Evolutionary conservation across 1,140 invertebrate species (phyloP), one percentile per base, ranked within the genome.

Genomic region (Papilio dardanus): DNA sequence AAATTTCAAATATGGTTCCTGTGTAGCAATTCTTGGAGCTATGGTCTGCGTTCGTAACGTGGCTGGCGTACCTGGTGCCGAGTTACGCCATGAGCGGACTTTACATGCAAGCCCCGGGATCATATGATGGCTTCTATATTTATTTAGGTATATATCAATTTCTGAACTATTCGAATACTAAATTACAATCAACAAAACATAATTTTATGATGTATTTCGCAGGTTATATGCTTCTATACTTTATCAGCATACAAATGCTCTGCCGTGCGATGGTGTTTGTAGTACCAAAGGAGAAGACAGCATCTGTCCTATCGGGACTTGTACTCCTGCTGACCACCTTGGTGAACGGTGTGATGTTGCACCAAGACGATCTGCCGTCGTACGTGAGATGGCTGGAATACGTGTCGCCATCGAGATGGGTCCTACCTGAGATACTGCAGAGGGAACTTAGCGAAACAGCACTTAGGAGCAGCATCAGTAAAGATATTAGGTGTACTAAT

Each of bases 21-120:
- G 16, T 65, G 86, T 79, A 93, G 90, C 88, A 92, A 92, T 92
- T 91, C 40, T 42, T 92, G 54, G 88, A 90, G 77, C 8, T 91
- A 33, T 90, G 95, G 79, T 95, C 96, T 7, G 95, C 96, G 68
- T 92, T 92, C 77, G 95, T 95, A 69, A 95, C 97, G 5, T 98
- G 97, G 94, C 80, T 98, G 71, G 96, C 97, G 0, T 98, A 97
- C 86, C 86, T 98, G 24, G 95, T 98, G 31, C 98, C 98, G 19
- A 97, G 97, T 14, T 98, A 97, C 86, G 97, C 97, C 21, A 98
- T 98, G 97, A 96, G 96, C 10, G 97, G 97, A 0, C 92, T 98
- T 0, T 96, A 96, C 73, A 95, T 95, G 77, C 96, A 96, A 82
- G 92, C 94, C 19, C 93, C 94, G 31, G 94, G 93, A 75, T 95